Percentiles rank a stretch among this genome's conserved stretches.
phyloP scores from a whole-genome alignment of 2,888 invertebrate genomes.

The Cheiracanthium punctorium region DNA sequence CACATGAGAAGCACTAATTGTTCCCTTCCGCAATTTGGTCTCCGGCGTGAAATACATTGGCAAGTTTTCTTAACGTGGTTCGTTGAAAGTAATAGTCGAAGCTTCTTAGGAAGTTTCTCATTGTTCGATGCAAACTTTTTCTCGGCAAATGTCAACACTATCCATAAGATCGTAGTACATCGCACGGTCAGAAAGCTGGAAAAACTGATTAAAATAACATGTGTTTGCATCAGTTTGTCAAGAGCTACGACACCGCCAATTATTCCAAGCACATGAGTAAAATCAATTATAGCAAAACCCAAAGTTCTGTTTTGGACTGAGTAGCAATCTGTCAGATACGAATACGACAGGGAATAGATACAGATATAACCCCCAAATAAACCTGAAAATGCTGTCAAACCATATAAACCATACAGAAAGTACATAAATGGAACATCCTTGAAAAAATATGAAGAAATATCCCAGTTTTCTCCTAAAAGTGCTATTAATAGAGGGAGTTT shows the following conservation, averaged over 20 bases:
- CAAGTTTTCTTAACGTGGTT: neutral
- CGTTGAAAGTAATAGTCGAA: neutral
- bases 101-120: neutral
- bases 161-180: neutral
- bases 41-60: neutral
- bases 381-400: neutral
- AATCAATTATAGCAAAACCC: neutral
- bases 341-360: neutral
- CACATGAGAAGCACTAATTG: neutral
- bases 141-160: neutral
- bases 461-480: neutral
- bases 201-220: neutral
- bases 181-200: neutral
- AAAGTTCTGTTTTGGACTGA: neutral
- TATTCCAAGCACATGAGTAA: neutral
- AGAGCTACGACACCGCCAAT: neutral
- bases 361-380: neutral
- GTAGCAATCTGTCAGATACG: neutral
- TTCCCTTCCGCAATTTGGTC: neutral
- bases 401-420: neutral
- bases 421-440: neutral
- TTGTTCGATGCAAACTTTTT: neutral
- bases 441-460: neutral
- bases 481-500: slow-evolving; percentile 1
- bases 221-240: neutral